Base-by-base conservation (phyloP, 2,113 vertebrate genomes). In the Piaya cayana region DNA sequence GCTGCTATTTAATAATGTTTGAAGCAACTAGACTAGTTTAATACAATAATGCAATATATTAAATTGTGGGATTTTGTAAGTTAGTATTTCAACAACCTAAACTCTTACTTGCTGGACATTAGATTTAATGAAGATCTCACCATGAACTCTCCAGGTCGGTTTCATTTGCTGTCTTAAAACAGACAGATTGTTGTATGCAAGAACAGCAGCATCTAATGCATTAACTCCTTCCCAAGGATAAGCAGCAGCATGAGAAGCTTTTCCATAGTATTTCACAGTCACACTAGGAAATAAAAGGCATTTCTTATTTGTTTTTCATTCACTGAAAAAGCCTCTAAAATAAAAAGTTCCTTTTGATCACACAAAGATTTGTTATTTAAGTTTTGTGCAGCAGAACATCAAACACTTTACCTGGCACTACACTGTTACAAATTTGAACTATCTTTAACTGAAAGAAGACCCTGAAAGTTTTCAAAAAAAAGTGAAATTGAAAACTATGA, bases 171-270 rank as follows among this genome's bases (percentile, higher is more conserved):
- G 99, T 92, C 99, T 98, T 94, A 99, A 98, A 60, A 97, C 96
- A 92, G 99, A 99, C 87, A 99, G 83, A 95, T 98, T 99, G 98
- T 97, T 99, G 95, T 99, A 99, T 37, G 99, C 98, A 67, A 99
- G 97, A 87, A 99, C 98, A 37, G 99, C 99, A 78, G 99, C 99
- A 96, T 99, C 99, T 97, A 99, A 97, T 47, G 99, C 98, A 81
- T 99, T 99, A 62, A 99, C 93, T 91, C 99, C 99, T 97, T 99
- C 98, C 98, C 99, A 99, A 30, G 99, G 99, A 92, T 98, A 98
- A 22, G 98, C 98, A 87, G 98, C 98, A 67, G 98, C 98, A 87
- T 99, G 99, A 94, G 98, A 98, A 15, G 98, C 98, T 96, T 98
- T 99, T 95, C 99, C 98, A 88, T 98, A 98, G 97, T 98, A 99